Evolutionary conservation across 2,113 vertebrate species (phyloP), one percentile per base, ranked within the genome.

Genomic region (Crotophaga sulcirostris): DNA sequence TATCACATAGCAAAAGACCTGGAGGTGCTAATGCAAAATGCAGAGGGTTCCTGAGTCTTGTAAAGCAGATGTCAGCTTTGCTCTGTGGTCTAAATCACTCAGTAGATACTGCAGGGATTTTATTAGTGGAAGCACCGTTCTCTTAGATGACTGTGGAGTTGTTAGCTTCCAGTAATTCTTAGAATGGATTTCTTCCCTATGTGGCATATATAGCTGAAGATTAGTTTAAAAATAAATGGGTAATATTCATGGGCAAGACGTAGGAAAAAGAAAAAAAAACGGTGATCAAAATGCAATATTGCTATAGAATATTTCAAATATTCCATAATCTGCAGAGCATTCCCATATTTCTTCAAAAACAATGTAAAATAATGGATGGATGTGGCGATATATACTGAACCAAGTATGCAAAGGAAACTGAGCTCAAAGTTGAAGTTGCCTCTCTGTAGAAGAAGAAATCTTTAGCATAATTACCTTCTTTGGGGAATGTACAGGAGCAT

Each of bases 81-180:
- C 47, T 69, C 38, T 63, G 67, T 84, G 82, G 64, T 81, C 55
- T 42, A 49, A 44, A 62, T 86, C 72, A 33, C 73, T 66, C n/a
- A 5, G 66, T 4, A 77, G 60, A 23, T 42, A 26, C 60, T 73
- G 42, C 51, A 55, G 56, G 74, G 62, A 15, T 63, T 93, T 56
- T 38, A 29, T 54, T 90, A 75, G 54, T n/a, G 58, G 56, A 76
- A 79, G 91, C 80, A 34, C 40, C 59, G 3, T 86, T 80, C 73
- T 86, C 56, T 38, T 44, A 42, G 31, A 28, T 81, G 36, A 34
- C 47, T 63, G 4, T 38, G 63, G 88, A 88, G 62, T 28, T 83
- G 56, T 66, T 94, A 80, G 52, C 66, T 94, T 90, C 76, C n/a
- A 66, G 84, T 84, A 55, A 84, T 81, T 84, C 49, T 86, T 67